Conservation (phyloP, 2,888 invertebrate genomes). For the Gymnocheta viridis region DNA sequence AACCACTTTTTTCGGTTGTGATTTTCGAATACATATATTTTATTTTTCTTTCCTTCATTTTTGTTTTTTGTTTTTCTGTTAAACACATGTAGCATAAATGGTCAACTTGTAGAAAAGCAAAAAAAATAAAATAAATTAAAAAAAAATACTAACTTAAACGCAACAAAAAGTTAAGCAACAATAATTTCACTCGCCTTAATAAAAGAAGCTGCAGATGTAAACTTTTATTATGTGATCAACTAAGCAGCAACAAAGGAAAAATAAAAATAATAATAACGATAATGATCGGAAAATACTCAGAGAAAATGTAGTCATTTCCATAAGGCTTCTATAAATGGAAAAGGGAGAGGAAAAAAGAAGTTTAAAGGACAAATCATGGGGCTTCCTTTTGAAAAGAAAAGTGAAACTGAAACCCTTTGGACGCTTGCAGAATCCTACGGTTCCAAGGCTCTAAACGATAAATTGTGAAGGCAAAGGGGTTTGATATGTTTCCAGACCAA, state of each 20-base stretch:
- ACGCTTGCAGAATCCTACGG: too few relatives aligned
- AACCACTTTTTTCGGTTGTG: slow-evolving; percentile 74
- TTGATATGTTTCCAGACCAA: too few relatives aligned
- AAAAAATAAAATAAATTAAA: not conserved
- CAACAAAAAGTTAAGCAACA: slow-evolving; percentile 13
- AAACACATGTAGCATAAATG: slow-evolving; percentile 65
- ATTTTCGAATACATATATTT: slow-evolving; percentile 19
- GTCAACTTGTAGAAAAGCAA: slow-evolving; percentile 40
- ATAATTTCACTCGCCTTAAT: slow-evolving; percentile 51
- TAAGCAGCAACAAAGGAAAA: not conserved
- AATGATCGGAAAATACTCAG: slow-evolving; percentile 4
- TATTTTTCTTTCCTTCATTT: not conserved
- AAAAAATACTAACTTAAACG: slow-evolving; percentile 47
- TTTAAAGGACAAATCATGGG: too few relatives aligned
- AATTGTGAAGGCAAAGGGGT: too few relatives aligned
- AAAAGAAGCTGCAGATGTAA: slow-evolving; percentile 61
- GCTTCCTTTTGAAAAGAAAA: too few relatives aligned
- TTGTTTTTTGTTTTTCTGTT: slow-evolving; percentile 8
- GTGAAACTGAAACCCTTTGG: too few relatives aligned
- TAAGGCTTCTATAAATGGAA: not conserved
- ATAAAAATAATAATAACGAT: not conserved
- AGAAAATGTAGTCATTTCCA: slow-evolving; percentile 26
- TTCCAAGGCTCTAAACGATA: too few relatives aligned
- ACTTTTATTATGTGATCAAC: slow-evolving; percentile 62
- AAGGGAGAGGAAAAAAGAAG: too few relatives aligned